These are phyloP conservation scores for Araneus ventricosus DNA, from an alignment of 1,140 invertebrate genomes.

Conservation along the genomic window DNA sequence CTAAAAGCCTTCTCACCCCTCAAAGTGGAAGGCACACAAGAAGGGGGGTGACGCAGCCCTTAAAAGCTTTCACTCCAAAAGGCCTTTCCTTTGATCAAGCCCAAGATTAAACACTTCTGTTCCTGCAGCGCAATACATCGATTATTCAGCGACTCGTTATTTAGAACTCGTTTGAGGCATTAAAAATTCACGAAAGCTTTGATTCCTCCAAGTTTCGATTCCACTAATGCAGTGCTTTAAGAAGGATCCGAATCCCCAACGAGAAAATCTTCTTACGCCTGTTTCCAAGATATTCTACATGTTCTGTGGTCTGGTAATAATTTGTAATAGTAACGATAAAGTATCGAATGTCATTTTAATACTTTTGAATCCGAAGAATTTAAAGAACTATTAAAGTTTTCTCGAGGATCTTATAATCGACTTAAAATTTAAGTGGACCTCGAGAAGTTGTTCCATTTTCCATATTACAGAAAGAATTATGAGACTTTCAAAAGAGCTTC, in stretches of 20 bases:
- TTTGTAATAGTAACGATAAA: no score
- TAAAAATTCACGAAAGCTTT: neutral
- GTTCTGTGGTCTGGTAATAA: no score
- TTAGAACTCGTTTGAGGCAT: neutral
- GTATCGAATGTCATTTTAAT: no score
- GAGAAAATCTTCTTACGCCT: neutral
- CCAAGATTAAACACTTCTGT: neutral
- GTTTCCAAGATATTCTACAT: no score
- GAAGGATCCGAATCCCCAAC: neutral
- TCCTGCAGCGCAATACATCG: neutral
- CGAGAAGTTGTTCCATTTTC: no score
- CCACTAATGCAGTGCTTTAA: neutral
- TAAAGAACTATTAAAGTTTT: no score
- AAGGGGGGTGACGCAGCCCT: neutral
- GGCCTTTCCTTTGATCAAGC: neutral
- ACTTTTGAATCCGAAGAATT: no score
- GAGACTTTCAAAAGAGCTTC: no score
- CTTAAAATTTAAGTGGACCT: no score
- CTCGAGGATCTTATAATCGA: no score
- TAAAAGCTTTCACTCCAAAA: slow-evolving; percentile 7
- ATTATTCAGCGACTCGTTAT: slow-evolving; percentile 15
- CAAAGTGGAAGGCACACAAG: neutral
- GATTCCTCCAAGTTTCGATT: neutral
- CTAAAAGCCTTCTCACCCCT: neutral
- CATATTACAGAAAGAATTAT: no score